phyloP scores from a whole-genome alignment of 2,888 invertebrate species.

The Eupithecia centaureata region DNA sequence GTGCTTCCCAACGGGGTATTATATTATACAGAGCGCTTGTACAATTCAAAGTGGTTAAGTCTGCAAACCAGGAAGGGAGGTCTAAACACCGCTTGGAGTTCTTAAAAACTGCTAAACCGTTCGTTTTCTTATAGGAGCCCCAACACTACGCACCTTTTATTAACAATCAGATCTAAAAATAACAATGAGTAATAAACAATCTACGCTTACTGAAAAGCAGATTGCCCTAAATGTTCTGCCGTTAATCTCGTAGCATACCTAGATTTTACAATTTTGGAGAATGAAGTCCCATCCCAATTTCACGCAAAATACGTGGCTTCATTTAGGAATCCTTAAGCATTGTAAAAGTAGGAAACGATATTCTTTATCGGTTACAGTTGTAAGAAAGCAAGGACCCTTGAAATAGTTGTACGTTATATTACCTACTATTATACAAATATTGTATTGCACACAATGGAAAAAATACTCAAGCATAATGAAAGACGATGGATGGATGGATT shows the following conservation, averaged over 20 bases:
- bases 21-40: background rate
- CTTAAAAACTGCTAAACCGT: background rate
- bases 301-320: no score
- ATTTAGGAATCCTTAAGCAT: no score
- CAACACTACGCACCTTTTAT: slow-evolving; percentile 14
- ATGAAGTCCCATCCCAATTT: no score
- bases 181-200: slow-evolving; percentile 18
- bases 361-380: background rate
- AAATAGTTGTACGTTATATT: no score
- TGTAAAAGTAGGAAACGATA: background rate
- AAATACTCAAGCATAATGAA: no score
- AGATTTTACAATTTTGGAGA: background rate
- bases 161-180: slow-evolving; percentile 19
- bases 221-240: slow-evolving; percentile 7
- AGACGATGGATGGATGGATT: no score
- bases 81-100: background rate
- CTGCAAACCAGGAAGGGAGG: background rate
- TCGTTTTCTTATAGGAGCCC: background rate
- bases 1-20: slow-evolving; percentile 38
- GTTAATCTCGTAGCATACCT: background rate
- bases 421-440: no score
- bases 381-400: background rate
- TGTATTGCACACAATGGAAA: no score
- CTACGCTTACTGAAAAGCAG: slow-evolving; percentile 8
- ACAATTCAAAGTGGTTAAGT: background rate